Base-by-base conservation (phyloP, 2,797 vertebrate species). In the Microctenopoma steveboyesi region DNA sequence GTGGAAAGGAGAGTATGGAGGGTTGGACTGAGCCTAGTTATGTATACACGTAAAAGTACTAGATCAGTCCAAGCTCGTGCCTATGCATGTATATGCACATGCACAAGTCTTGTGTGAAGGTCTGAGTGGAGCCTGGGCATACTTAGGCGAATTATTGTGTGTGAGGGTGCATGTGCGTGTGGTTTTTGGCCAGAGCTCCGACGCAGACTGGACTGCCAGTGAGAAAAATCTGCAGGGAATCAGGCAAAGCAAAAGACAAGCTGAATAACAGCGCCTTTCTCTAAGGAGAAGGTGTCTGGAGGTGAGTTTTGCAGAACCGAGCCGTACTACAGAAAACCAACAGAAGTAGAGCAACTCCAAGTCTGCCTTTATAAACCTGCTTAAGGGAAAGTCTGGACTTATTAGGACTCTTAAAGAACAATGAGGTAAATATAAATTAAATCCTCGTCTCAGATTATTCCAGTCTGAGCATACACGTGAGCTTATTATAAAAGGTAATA, bases 141-240 rank as follows among this genome's bases (percentile, higher is more conserved):
- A 70, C 54, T 57, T 80, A 78, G 69, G 56, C 22, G 58, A n/a
- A 35, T 37, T 4, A 46, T 33, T 30, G 42, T 39, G 50, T 30
- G 53, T 48, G 37, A 55, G 55, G 61, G 71, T 33, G 49, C 64
- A 40, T 66, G 76, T 46, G 35, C n/a, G 11, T 85, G 83, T 88
- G 86, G 80, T 85, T 90, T 86, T 89, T 91, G 88, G 89, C 88
- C 13, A 0, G 51, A 57, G 67, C 51, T 28, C 7, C 55, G 1
- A 63, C 52, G 81, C 66, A 62, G 79, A 83, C 80, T 60, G 69
- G 66, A 33, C 70, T 84, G 85, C 87, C 81, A 86, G 82, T 25
- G 51, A 70, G 74, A 69, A 71, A 56, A 25, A 77, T 84, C 84
- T 86, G 74, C 84, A 82, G 80, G 83, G 88, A 90, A 78, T 85